Percentiles rank a stretch among this genome's conserved stretches.
Evolutionary conservation across 2,888 invertebrate species (phyloP).

Genomic region (Chrysomela aeneicollis): DNA sequence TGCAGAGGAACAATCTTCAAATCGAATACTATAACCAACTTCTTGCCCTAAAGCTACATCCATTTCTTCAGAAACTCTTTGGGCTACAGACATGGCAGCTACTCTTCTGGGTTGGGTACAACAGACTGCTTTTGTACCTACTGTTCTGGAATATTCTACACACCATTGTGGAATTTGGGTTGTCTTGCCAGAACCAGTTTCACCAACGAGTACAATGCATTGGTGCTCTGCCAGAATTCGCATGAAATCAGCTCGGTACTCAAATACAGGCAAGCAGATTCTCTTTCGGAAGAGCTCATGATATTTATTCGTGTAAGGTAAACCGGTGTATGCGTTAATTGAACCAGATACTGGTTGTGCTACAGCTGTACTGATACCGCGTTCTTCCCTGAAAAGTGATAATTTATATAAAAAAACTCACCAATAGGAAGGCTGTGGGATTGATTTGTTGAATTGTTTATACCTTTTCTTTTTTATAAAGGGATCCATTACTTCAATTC

Average conservation of each 20-base stretch:
- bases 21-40: conserved; percentile 97
- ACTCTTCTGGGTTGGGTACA: conserved; percentile 98
- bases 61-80: conserved; percentile 99
- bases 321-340: conserved; percentile 80
- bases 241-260: conserved; percentile 96
- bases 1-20: conserved; percentile 96
- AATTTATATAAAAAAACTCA: neutral
- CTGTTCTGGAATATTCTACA: conserved; percentile 74
- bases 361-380: conserved; percentile 58
- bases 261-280: conserved; percentile 94
- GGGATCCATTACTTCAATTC: conserved; percentile 87
- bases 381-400: conserved; percentile 65
- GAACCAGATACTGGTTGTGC: conserved; percentile 60
- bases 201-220: conserved; percentile 95
- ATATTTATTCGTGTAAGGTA: conserved; percentile 88
- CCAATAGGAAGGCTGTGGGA: neutral
- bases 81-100: conserved; percentile 99
- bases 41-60: conserved; percentile 92
- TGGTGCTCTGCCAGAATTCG: conserved; percentile 91
- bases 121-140: conserved; percentile 82
- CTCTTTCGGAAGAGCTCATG: conserved; percentile 89
- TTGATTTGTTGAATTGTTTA: conserved; percentile 1
- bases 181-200: conserved; percentile 99
- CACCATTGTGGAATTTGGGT: conserved; percentile 99
- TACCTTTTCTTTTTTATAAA: conserved; percentile 81